Base-by-base conservation (phyloP, 2,888 invertebrate species). In the Lutraria lutraria region DNA sequence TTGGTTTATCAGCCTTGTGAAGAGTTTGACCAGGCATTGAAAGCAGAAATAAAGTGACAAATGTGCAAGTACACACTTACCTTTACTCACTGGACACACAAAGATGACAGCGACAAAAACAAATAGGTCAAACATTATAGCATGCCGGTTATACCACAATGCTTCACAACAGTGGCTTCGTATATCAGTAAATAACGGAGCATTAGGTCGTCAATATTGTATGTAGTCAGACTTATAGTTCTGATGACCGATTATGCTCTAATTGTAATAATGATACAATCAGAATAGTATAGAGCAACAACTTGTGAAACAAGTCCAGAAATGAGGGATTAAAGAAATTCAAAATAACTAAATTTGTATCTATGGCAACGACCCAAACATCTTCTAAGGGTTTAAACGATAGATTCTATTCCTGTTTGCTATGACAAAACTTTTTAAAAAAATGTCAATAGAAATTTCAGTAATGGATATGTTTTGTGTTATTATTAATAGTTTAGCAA, bases 81-180 rank as follows among this genome's bases (percentile, higher is more conserved):
- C 93, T 92, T 93, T 93, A 90, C 93, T 93, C 92, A 93, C 93
- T 93, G 89, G 53, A 87, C 85, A 91, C 82, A 88, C 89, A 91
- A 83, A 81, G 87, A 89, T 85, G 91, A 91, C 89, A 90, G 89
- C 89, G 81, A 92, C 91, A 89, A 91, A 91, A 89, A 91, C 90
- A 92, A 90, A 92, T 85, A 83, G 86, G 88, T 89, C 86, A 88
- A 56, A 88, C 88, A 87, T 81, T 80, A 88, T 89, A 90, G 89
- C 91, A 91, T 89, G 91, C 91, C 60, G 83, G 79, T 83, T 34
- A 76, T 54, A 85, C 85, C 85, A 85, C 85, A 85, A 85, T 85
- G 79, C 85, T 60, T 80, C 53, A 85, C 85, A 85, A 85, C 85
- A 85, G 56, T 85, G 54, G 83, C 83, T 13, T 52, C 10, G 52